phyloP scores from a whole-genome alignment of 2,797 vertebrate genomes.

The Apogon hyalosoma region DNA sequence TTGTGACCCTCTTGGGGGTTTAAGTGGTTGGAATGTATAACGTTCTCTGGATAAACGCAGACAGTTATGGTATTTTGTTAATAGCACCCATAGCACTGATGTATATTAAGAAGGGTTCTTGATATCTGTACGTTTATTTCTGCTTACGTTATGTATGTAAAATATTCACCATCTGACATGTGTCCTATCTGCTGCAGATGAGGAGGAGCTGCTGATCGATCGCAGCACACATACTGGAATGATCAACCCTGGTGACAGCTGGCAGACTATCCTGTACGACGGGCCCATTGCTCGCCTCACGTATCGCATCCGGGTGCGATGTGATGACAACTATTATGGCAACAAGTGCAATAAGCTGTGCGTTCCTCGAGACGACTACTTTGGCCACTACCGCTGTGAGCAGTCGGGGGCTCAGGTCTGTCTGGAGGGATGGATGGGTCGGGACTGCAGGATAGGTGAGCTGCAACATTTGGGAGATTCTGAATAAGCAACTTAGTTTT shows the following conservation, averaged over 20 bases:
- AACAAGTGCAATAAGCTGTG: constrained; percentile 95
- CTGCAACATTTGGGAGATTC: too few species aligned
- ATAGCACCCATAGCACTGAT: too few species aligned
- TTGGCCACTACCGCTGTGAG: constrained; percentile 95
- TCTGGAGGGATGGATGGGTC: constrained; percentile 96
- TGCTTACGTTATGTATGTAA: too few species aligned
- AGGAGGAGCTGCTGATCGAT: constrained; percentile 90
- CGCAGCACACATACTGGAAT: constrained; percentile 89
- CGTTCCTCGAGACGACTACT: constrained; percentile 93
- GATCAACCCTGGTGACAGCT: constrained; percentile 93
- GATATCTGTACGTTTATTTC: too few species aligned
- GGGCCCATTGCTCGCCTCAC: constrained; percentile 89
- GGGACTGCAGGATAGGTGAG: constrained; percentile 91
- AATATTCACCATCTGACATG: not conserved
- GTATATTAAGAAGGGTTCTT: too few species aligned
- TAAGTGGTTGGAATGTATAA: too few species aligned
- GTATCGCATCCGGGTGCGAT: constrained; percentile 91
- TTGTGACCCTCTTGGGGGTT: too few species aligned
- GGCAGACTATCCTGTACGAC: constrained; percentile 88
- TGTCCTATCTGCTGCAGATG: constrained; percentile 42
- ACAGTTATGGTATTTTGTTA: too few species aligned
- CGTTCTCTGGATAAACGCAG: too few species aligned
- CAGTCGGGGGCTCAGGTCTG: constrained; percentile 92
- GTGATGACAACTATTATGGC: constrained; percentile 94
- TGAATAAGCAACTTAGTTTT: too few species aligned